These are phyloP conservation scores for Eulemur rubriventer DNA, from an alignment of 2,797 vertebrate genomes.

Conservation along the genomic window DNA sequence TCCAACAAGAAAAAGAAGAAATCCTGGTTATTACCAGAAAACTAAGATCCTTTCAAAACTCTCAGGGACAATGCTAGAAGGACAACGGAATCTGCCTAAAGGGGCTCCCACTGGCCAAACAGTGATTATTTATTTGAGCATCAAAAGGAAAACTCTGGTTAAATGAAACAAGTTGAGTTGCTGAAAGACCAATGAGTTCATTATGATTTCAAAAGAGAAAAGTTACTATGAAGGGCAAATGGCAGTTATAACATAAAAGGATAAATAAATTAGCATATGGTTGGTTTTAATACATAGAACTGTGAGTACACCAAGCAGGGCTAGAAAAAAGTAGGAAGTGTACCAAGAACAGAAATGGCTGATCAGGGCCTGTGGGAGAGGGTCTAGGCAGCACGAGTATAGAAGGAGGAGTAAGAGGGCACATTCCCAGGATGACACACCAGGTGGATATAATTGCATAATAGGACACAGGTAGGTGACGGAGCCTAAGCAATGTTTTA, in stretches of 20 bases:
- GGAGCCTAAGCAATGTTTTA: background rate
- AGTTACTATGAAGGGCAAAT: slow-evolving; percentile 10
- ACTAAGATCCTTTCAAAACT: slow-evolving; percentile 30
- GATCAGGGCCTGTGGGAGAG: background rate
- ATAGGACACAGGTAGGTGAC: background rate
- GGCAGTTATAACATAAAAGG: background rate
- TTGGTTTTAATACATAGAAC: slow-evolving; percentile 28
- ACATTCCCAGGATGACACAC: background rate
- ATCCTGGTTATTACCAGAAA: slow-evolving; percentile 33
- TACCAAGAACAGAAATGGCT: background rate
- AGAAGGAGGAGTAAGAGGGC: background rate
- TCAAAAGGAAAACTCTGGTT: slow-evolving; percentile 28
- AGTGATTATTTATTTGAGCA: background rate
- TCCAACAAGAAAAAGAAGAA: slow-evolving; percentile 18
- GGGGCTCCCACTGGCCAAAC: background rate
- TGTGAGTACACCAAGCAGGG: background rate
- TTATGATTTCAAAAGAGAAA: slow-evolving; percentile 39
- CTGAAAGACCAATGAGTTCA: background rate
- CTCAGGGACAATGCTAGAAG: background rate
- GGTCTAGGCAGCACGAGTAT: fast-evolving
- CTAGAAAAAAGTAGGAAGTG: background rate
- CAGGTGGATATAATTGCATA: background rate
- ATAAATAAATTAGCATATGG: background rate
- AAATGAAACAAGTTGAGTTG: background rate
- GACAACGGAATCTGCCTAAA: background rate